A percentile compares a stretch with the other conserved stretches of the same genome.
phyloP scores from a whole-genome alignment of 2,888 invertebrate species.

The Eucera pruinosa region DNA sequence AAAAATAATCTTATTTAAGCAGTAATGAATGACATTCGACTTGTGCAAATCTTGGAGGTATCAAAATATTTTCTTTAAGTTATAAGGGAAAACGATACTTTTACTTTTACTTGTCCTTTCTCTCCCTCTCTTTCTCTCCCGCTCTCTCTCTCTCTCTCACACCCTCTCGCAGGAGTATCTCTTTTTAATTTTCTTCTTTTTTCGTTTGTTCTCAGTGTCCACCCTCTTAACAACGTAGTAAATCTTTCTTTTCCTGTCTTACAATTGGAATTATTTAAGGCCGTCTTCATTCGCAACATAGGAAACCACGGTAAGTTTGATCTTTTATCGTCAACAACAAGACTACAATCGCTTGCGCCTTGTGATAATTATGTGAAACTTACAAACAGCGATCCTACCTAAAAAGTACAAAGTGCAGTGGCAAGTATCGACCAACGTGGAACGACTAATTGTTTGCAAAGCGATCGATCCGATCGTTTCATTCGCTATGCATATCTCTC shows the following conservation, averaged over 20 bases:
- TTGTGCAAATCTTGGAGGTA: conserved; percentile 82
- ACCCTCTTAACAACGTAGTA: conserved; percentile 71
- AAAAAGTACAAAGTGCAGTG: conserved; percentile 45
- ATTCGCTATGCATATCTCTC: conserved; percentile 2
- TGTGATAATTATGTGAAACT: conserved; percentile 72
- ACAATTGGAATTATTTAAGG: conserved; percentile 77
- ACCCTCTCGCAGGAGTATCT: conserved; percentile 36
- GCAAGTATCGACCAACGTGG: conserved; percentile 46
- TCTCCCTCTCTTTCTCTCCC: conserved; percentile 8
- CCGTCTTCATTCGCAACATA: conserved; percentile 77
- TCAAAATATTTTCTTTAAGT: conserved; percentile 82
- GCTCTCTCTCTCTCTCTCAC: neutral
- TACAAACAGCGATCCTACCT: conserved; percentile 69
- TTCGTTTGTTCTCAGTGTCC: conserved; percentile 60
- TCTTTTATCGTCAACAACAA: conserved; percentile 65
- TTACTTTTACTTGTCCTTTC: conserved; percentile 39
- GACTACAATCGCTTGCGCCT: conserved; percentile 58
- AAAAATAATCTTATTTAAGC: conserved; percentile 81
- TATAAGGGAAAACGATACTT: conserved; percentile 68
- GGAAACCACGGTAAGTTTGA: conserved; percentile 77
- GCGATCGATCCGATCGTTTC: neutral
- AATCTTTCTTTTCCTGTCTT: conserved; percentile 67
- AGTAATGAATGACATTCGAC: conserved; percentile 76
- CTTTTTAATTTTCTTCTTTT: conserved; percentile 53
- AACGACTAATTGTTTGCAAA: conserved; percentile 42